Evolutionary conservation across 2,797 vertebrate genomes (phyloP).

Genomic region (Enteromius anoplus): DNA sequence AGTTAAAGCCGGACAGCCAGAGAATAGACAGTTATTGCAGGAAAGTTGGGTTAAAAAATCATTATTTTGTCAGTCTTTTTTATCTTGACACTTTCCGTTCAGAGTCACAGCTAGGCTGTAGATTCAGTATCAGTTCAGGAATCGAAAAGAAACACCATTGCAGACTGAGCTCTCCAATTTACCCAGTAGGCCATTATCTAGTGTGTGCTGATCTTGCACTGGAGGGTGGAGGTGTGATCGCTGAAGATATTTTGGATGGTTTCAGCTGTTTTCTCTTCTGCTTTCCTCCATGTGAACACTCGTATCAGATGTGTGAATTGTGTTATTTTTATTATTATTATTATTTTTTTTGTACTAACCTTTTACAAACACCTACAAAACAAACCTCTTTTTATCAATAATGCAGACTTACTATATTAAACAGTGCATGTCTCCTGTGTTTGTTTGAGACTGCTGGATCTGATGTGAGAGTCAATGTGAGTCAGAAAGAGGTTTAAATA

Average conservation of each 20-base stretch:
- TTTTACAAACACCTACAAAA: neutral
- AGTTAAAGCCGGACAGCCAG: neutral
- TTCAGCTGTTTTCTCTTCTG: neutral
- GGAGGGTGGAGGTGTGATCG: neutral
- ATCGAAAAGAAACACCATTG: neutral
- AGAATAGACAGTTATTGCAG: neutral
- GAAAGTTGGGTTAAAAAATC: neutral
- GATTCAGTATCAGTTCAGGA: neutral
- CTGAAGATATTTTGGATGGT: neutral
- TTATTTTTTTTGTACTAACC: neutral
- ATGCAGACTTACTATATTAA: neutral
- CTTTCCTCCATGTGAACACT: neutral
- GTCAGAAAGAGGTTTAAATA: conserved; percentile 11
- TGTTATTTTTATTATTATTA: neutral
- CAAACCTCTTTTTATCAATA: neutral
- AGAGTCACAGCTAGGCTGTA: neutral
- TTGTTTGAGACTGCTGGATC: neutral
- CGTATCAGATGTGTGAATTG: neutral
- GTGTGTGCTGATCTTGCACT: neutral
- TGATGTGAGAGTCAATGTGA: neutral
- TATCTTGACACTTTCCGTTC: neutral
- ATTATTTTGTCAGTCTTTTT: neutral
- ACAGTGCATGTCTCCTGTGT: neutral
- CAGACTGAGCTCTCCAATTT: neutral
- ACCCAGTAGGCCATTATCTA: neutral